Percentiles rank a stretch among this genome's conserved stretches.
Evolutionary conservation across 2,797 vertebrate genomes (phyloP).

Genomic region (Emys orbicularis): DNA sequence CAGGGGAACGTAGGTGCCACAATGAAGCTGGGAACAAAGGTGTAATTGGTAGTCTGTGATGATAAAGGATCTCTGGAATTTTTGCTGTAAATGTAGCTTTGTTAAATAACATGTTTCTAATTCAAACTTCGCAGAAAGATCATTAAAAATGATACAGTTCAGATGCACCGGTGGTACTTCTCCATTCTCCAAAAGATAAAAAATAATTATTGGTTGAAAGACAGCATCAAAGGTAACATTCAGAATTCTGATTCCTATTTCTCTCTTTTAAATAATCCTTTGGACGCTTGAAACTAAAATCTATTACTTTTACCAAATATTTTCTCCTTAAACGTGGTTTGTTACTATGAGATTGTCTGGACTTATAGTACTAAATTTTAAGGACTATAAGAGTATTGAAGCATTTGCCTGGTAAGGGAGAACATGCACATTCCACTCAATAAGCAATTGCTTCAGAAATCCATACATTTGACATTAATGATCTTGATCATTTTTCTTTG

Average conservation of each 20-base stretch:
- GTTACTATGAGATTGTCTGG: neutral
- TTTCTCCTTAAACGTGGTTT: neutral
- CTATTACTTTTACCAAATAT: neutral
- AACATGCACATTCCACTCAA: rapidly evolving
- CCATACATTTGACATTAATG: neutral
- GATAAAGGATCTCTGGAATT: neutral
- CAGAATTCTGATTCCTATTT: neutral
- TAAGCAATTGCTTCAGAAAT: neutral
- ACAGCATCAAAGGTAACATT: neutral
- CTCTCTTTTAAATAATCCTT: neutral
- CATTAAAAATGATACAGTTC: neutral
- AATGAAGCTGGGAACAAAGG: neutral
- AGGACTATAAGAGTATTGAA: neutral
- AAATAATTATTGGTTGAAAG: neutral
- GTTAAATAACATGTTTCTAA: neutral
- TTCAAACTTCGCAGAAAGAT: neutral
- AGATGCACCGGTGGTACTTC: neutral
- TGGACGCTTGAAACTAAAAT: neutral
- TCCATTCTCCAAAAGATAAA: neutral
- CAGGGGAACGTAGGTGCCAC: neutral
- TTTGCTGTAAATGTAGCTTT: neutral
- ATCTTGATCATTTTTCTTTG: neutral
- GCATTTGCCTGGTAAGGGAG: neutral
- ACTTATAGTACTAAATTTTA: rapidly evolving
- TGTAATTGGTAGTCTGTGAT: neutral